A percentile compares a stretch with the other conserved stretches of the same genome.
phyloP scores from a whole-genome alignment of 1,140 invertebrate genomes.

The Tetramorium parvispinum region DNA sequence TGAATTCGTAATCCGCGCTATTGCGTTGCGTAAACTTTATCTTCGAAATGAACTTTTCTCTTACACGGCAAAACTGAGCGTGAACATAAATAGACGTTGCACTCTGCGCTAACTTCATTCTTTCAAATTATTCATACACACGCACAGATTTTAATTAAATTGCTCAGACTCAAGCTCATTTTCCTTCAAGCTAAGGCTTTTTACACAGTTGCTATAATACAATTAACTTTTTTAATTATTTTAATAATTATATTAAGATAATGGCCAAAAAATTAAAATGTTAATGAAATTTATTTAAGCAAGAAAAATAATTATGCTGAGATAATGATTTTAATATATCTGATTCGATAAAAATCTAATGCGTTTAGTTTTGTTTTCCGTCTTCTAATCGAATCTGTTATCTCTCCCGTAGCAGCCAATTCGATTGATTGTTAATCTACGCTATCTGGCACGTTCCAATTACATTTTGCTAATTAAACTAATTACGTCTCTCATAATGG shows the following conservation, averaged over 20 bases:
- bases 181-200: not conserved
- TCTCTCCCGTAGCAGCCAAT: not conserved
- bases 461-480: conserved; percentile 45
- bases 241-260: not conserved
- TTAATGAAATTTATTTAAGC: not conserved
- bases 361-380: not conserved
- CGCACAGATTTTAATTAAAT: conserved; percentile 18
- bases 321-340: not conserved
- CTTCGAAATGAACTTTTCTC: not conserved
- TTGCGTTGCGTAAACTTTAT: not conserved
- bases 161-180: not conserved
- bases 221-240: not conserved
- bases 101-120: not conserved
- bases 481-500: conserved; percentile 1
- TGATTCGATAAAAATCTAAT: not conserved
- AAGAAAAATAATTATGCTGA: not conserved
- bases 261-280: not conserved
- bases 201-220: not conserved
- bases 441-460: not conserved
- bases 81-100: not conserved
- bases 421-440: conserved; percentile 27
- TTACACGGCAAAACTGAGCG: not conserved
- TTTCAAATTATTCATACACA: not conserved
- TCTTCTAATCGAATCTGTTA: not conserved
- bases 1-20: not conserved